Evolutionary conservation across 2,113 vertebrate species (phyloP).

Genomic region (Bos javanicus): DNA sequence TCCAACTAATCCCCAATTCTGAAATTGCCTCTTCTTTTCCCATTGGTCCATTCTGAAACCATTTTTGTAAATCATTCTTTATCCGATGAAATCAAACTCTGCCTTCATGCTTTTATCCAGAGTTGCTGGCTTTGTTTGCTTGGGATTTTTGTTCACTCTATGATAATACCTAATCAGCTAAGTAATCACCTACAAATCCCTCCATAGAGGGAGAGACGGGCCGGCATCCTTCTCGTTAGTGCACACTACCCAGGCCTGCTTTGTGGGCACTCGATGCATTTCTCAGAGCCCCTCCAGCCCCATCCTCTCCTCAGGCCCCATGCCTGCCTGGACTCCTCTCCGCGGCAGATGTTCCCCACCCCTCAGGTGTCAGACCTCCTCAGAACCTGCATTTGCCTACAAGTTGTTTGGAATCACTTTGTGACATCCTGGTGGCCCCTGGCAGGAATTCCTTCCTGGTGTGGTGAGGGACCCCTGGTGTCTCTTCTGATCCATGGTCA

Average conservation of each 20-base stretch:
- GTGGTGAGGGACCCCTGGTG: background rate
- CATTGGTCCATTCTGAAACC: background rate
- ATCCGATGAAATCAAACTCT: background rate
- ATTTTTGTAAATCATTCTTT: background rate
- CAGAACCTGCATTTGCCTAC: background rate
- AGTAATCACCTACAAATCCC: background rate
- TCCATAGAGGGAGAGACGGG: rapidly evolving
- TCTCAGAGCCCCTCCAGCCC: background rate
- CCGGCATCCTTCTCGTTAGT: rapidly evolving
- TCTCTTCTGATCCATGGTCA: background rate
- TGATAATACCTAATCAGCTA: background rate
- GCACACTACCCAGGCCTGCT: rapidly evolving
- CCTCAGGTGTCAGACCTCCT: background rate
- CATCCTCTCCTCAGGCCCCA: background rate
- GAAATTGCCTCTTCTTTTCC: background rate
- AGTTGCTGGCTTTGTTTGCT: background rate
- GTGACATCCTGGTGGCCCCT: too few relatives aligned
- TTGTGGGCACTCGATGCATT: background rate
- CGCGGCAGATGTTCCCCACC: rapidly evolving
- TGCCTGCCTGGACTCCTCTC: background rate
- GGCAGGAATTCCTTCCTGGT: background rate
- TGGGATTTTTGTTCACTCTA: background rate
- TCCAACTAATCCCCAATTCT: background rate
- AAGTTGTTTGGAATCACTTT: background rate
- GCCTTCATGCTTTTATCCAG: background rate